A percentile compares a stretch with the other conserved stretches of the same genome.
phyloP scores from a whole-genome alignment of 2,113 vertebrate species.

The Gobius niger region DNA sequence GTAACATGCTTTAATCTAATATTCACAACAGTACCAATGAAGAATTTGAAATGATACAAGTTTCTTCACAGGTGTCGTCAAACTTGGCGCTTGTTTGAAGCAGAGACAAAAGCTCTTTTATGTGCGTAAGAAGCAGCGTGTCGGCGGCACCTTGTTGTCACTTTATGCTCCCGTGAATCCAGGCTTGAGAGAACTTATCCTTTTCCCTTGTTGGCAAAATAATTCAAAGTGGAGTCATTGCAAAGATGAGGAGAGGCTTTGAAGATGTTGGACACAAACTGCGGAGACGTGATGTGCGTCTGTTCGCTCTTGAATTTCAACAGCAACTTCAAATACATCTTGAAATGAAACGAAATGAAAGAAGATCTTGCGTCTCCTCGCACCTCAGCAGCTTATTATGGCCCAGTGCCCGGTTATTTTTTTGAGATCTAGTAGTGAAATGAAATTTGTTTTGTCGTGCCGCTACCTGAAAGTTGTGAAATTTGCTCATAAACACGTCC shows the following conservation, averaged over 20 bases:
- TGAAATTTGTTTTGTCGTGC: no score
- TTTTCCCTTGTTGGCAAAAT: constrained; percentile 25
- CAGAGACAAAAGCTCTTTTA: constrained; percentile 6
- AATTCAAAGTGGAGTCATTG: constrained; percentile 31
- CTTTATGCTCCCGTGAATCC: constrained; percentile 9
- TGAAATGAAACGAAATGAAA: constrained; percentile 34
- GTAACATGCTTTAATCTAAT: not conserved
- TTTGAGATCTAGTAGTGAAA: no score
- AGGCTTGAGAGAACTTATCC: constrained; percentile 17
- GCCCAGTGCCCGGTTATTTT: no score
- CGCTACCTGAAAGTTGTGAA: no score
- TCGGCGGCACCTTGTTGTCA: constrained; percentile 12
- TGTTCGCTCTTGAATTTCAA: constrained; percentile 38
- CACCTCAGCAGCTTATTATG: constrained; percentile 22
- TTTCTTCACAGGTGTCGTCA: not conserved
- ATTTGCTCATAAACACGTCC: no score
- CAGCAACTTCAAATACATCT: constrained; percentile 52
- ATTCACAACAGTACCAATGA: not conserved
- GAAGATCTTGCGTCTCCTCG: constrained; percentile 40
- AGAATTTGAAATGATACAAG: not conserved
- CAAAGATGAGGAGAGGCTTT: constrained; percentile 42
- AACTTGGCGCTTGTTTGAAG: not conserved
- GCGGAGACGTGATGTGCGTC: constrained; percentile 32
- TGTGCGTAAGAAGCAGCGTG: constrained; percentile 7
- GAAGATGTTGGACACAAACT: constrained; percentile 45